Percentiles rank a stretch among this genome's conserved stretches.
phyloP scores from a whole-genome alignment of 2,113 vertebrate genomes.

The Anas platyrhynchos region DNA sequence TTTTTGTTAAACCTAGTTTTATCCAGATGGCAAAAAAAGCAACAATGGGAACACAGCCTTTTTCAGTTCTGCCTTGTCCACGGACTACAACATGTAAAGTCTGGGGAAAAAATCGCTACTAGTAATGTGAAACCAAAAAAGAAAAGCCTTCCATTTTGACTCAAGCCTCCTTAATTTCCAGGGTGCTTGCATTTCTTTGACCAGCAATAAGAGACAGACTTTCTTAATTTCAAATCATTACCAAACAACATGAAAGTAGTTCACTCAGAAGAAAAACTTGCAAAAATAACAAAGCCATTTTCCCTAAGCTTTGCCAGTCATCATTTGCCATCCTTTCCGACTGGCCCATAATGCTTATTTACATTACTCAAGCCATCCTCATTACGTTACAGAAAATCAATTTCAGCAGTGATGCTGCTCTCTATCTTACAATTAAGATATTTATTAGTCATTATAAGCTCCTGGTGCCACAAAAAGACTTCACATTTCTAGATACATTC shows the following conservation, averaged over 20 bases:
- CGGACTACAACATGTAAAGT: neutral
- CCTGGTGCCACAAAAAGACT: neutral
- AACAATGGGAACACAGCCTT: neutral
- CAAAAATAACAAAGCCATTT: neutral
- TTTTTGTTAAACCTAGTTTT: neutral
- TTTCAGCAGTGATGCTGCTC: neutral
- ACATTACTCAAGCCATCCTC: neutral
- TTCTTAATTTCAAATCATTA: neutral
- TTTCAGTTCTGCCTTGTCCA: neutral
- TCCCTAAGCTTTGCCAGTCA: neutral
- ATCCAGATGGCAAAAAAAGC: neutral
- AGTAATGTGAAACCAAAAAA: neutral
- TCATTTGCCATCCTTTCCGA: neutral
- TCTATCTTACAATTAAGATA: neutral
- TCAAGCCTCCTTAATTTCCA: neutral
- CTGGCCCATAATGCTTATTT: neutral
- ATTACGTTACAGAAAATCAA: accelerated
- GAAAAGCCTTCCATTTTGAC: neutral
- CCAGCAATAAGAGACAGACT: neutral
- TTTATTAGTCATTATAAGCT: neutral
- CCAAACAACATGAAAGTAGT: neutral
- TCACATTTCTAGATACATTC: neutral
- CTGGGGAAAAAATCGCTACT: neutral
- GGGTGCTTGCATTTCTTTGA: neutral
- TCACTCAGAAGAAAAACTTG: neutral